phyloP scores from a whole-genome alignment of 2,888 invertebrate genomes.

The Nemotelus nigrinus region DNA sequence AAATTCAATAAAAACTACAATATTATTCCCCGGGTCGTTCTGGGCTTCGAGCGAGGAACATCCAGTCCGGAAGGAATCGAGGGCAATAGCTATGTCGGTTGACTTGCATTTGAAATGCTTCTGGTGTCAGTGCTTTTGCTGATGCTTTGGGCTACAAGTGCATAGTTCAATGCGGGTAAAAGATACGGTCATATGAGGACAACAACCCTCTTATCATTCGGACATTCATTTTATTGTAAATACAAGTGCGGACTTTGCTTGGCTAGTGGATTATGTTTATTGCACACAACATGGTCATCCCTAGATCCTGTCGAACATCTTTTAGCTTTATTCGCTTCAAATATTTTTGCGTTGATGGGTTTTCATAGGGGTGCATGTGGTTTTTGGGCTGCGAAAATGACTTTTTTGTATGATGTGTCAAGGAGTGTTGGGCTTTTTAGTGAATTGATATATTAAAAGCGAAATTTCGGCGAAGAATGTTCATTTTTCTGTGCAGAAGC shows the following conservation, averaged over 20 bases:
- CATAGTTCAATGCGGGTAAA: slow-evolving; percentile 8
- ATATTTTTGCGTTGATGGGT: too few relatives aligned
- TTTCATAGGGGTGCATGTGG: too few relatives aligned
- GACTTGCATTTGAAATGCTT: neutral
- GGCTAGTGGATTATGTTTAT: slow-evolving; percentile 31
- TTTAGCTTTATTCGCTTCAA: too few relatives aligned
- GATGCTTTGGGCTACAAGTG: neutral
- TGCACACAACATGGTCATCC: slow-evolving; percentile 23
- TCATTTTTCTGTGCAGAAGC: too few relatives aligned
- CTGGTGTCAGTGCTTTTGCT: neutral
- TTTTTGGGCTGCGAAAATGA: too few relatives aligned
- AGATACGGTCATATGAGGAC: slow-evolving; percentile 7
- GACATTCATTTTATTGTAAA: slow-evolving; percentile 33
- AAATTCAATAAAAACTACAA: slow-evolving; percentile 35
- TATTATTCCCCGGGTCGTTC: slow-evolving; percentile 23
- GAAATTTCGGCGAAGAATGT: too few relatives aligned
- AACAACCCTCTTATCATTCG: slow-evolving; percentile 34
- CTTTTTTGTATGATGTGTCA: too few relatives aligned
- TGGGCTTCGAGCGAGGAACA: neutral
- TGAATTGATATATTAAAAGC: too few relatives aligned
- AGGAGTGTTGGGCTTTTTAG: too few relatives aligned
- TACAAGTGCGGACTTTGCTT: slow-evolving; percentile 38
- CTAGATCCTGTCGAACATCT: neutral
- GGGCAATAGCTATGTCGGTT: neutral
- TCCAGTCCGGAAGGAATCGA: neutral